Evolutionary conservation across 2,113 vertebrate species (phyloP).

Genomic region (Heliornis fulica): DNA sequence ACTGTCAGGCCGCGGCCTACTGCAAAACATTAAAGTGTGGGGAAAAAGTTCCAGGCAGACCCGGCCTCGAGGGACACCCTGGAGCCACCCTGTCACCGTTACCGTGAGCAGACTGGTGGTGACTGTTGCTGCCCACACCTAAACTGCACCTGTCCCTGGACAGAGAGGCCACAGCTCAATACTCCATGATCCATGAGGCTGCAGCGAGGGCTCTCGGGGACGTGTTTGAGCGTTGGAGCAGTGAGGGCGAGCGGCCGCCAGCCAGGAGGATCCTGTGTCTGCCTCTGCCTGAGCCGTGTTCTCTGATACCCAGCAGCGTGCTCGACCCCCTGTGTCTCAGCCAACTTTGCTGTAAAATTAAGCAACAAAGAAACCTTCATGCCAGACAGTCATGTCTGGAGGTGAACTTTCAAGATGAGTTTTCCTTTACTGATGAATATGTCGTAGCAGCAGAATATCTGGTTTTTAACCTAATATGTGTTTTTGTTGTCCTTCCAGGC

Average conservation of each 20-base stretch:
- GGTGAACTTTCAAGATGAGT: neutral
- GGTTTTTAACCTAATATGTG: neutral
- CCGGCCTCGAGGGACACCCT: neutral
- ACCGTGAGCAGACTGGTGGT: neutral
- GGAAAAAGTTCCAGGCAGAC: neutral
- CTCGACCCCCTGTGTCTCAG: neutral
- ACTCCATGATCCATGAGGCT: constrained; percentile 30
- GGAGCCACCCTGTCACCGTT: neutral
- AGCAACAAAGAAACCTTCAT: neutral
- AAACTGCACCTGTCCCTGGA: neutral
- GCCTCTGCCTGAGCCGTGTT: neutral
- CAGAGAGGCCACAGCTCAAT: constrained; percentile 35
- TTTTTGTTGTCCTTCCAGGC: constrained; percentile 70
- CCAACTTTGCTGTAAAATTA: neutral
- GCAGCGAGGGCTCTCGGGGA: neutral
- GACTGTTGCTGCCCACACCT: neutral
- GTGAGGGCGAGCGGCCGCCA: neutral
- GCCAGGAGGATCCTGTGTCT: constrained; percentile 7
- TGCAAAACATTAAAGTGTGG: neutral
- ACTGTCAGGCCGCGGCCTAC: neutral
- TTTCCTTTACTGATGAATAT: neutral
- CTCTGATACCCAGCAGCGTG: constrained; percentile 16
- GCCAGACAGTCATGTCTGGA: neutral
- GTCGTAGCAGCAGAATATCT: neutral
- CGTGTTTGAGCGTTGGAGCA: no score